Evolutionary conservation across 2,797 vertebrate species (phyloP).

Genomic region (Intellagama lesueurii): DNA sequence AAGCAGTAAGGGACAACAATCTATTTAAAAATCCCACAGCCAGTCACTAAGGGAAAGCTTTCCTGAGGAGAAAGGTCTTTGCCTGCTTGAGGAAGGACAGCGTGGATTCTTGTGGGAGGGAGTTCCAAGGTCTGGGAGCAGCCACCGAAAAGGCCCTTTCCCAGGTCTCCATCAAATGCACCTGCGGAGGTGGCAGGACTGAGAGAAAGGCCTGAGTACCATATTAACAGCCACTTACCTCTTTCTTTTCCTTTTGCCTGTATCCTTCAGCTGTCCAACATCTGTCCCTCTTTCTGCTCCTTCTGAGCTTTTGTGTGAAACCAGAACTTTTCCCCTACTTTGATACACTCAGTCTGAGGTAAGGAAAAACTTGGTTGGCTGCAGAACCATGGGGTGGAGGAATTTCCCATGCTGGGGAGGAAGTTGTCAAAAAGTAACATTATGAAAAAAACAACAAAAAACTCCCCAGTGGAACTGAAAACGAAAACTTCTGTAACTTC

Average conservation of each 20-base stretch:
- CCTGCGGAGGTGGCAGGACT: too few relatives aligned
- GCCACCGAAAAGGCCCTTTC: too few relatives aligned
- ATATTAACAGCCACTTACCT: conserved; percentile 11
- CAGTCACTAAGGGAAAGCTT: too few relatives aligned
- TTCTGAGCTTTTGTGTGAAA: conserved; percentile 7
- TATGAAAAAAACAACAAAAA: not conserved
- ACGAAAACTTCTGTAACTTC: not conserved
- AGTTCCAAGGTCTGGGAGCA: too few relatives aligned
- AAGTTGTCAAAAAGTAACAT: not conserved
- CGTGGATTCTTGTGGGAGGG: too few relatives aligned
- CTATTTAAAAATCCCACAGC: too few relatives aligned
- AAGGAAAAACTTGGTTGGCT: not conserved
- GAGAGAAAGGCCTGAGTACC: too few relatives aligned
- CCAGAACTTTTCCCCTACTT: not conserved
- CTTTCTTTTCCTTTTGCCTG: not conserved
- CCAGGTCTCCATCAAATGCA: too few relatives aligned
- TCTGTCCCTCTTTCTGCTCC: not conserved
- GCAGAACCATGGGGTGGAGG: conserved; percentile 4
- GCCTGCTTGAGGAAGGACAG: too few relatives aligned
- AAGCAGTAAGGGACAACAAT: too few relatives aligned
- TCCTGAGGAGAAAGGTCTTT: too few relatives aligned
- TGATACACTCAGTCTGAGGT: not conserved
- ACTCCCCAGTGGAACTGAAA: not conserved
- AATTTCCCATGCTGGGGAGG: conserved; percentile 2
- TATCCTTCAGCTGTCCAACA: not conserved